Base-by-base conservation (phyloP, 1,140 invertebrate species). In the Diachasma alloeum region DNA sequence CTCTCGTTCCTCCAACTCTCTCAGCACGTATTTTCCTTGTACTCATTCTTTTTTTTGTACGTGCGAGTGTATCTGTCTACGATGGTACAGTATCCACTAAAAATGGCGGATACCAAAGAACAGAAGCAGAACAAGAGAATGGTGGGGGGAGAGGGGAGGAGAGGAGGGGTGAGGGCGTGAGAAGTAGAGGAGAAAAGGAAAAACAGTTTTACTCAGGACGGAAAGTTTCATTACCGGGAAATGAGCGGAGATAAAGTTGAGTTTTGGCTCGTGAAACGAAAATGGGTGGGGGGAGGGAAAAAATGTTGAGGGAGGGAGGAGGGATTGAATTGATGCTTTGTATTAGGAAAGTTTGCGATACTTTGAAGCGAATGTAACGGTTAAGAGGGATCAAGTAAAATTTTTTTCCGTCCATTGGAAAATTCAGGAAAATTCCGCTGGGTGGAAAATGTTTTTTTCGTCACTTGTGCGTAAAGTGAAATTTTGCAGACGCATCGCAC, bases 141-240 rank as follows among this genome's bases (percentile, higher is more conserved):
- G 6, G 15, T 4, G 24, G 59, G 5, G 48, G 9, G 1, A 39
- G 26, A 68, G 2, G 10, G 36, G 36, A 68, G 36, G n/a, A 68
- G n/a, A 68, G 36, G 8, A 68, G 48, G 19, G 9, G 48, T 19
- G 48, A 26, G 59, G 59, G 59, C 24, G 48, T 53, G 36, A 68
- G 26, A 68, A 37, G 10, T 68, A 68, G 31, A 68, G 36, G 36
- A 68, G 36, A 39, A 68, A 39, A 68, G 36, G 31, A 68, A 68
- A 68, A 68, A 68, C 66, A 68, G 31, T 68, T 68, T 68, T 39
- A 68, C 36, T 68, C 36, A 13, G 31, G 31, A 68, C 26, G 36
- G 36, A 68, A 68, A 68, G 66, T 68, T 68, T 68, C 66, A 68
- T 68, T 68, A 68, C 66, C 66, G 66, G 66, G 31, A 68, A 68